A percentile compares a stretch with the other conserved stretches of the same genome.
Evolutionary conservation across 2,113 vertebrate genomes (phyloP).

Genomic region (Anoura caudifer): DNA sequence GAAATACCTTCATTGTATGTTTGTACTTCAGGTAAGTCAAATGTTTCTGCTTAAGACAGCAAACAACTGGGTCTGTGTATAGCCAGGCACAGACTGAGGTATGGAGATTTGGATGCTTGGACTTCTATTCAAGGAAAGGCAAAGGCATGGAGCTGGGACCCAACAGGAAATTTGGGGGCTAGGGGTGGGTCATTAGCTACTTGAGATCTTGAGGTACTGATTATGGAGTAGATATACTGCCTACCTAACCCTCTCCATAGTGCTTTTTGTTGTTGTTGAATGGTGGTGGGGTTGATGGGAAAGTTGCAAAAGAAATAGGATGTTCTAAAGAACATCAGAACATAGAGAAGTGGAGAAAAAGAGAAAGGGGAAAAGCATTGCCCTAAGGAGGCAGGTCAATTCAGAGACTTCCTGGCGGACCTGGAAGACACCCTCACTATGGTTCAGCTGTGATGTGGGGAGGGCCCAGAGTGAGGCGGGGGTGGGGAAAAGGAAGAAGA

Average conservation of each 20-base stretch:
- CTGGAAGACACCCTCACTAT: background rate
- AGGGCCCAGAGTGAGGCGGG: background rate
- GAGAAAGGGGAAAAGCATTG: background rate
- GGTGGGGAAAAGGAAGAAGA: background rate
- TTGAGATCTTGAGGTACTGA: background rate
- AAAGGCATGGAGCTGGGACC: background rate
- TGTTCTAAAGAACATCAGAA: background rate
- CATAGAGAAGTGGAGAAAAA: background rate
- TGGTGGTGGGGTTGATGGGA: background rate
- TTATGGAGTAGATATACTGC: no score
- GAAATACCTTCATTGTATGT: background rate
- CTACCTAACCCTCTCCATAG: background rate
- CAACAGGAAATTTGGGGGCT: background rate
- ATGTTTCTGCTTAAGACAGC: background rate
- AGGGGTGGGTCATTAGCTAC: background rate
- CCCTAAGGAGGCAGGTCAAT: background rate
- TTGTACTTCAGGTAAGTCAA: background rate
- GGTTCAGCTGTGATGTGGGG: background rate
- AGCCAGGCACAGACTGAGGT: background rate
- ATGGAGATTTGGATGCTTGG: background rate
- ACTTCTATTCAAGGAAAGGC: background rate
- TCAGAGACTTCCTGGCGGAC: background rate
- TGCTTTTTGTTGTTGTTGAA: background rate
- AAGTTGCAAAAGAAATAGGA: slow-evolving; percentile 1
- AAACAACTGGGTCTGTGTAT: background rate